A percentile compares a stretch with the other conserved stretches of the same genome.
phyloP scores from a whole-genome alignment of 2,797 vertebrate genomes.

The Parauchenoglanis punctatus region DNA sequence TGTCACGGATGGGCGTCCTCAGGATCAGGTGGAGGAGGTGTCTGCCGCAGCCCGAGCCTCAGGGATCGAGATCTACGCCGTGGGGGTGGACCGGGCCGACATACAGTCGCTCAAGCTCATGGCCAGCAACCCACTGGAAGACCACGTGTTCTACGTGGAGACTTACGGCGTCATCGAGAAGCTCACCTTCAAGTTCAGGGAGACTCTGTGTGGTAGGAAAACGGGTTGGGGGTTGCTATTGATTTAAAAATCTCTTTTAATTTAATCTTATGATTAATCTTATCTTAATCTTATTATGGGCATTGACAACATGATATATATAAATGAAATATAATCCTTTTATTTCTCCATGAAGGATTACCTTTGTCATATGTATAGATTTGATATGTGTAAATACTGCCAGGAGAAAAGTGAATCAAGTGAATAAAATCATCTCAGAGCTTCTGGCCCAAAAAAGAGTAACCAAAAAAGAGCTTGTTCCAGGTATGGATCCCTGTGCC shows the following conservation, averaged over 20 bases:
- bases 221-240: neutral
- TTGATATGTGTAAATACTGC: too few species aligned
- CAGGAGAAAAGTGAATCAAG: neutral
- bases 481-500: constrained; percentile 82
- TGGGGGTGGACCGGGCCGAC: constrained; percentile 89
- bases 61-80: constrained; percentile 80
- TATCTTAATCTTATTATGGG: neutral
- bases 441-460: constrained; percentile 44
- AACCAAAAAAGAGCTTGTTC: constrained; percentile 61
- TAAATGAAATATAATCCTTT: neutral
- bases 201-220: constrained; percentile 86
- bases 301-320: neutral
- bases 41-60: constrained; percentile 72
- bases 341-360: neutral
- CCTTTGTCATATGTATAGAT: neutral
- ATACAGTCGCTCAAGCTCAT: constrained; percentile 84
- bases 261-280: neutral
- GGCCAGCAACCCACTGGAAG: constrained; percentile 88
- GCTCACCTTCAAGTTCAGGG: constrained; percentile 88
- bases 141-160: constrained; percentile 94
- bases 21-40: constrained; percentile 85
- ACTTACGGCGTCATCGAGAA: constrained; percentile 94
- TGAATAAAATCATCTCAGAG: neutral
- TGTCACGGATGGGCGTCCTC: constrained; percentile 92
- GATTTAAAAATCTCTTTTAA: neutral